phyloP scores from a whole-genome alignment of 2,113 vertebrate species.

The Oreochromis spilurus region DNA sequence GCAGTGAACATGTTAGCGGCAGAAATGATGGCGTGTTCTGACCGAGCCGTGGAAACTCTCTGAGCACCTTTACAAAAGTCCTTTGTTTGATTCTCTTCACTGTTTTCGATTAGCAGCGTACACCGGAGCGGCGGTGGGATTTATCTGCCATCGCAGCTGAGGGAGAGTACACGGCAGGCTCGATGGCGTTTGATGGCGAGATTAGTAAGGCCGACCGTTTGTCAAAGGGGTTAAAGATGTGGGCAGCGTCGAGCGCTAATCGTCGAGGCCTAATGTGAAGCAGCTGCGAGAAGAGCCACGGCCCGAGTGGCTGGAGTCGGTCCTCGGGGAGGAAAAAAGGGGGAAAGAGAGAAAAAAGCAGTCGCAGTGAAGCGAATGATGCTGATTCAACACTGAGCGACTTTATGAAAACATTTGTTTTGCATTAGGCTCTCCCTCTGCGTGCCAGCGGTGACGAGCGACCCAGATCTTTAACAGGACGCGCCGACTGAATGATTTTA shows the following conservation, averaged over 20 bases:
- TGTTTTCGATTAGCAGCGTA: slow-evolving; percentile 4
- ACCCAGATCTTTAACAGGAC: slow-evolving; percentile 36
- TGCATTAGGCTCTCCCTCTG: slow-evolving; percentile 39
- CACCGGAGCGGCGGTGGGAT: background rate
- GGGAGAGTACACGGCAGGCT: background rate
- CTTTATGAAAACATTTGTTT: slow-evolving; percentile 70
- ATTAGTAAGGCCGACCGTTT: slow-evolving; percentile 15
- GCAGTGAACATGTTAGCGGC: background rate
- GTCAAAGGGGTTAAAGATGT: slow-evolving; percentile 37
- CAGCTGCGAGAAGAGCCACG: slow-evolving; percentile 47
- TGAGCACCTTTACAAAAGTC: background rate
- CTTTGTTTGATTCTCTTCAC: background rate
- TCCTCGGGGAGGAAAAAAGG: background rate
- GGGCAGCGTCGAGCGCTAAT: slow-evolving; percentile 44
- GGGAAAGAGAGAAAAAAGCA: background rate
- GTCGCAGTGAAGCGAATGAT: slow-evolving; percentile 33
- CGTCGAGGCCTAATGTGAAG: slow-evolving; percentile 52
- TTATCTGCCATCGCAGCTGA: slow-evolving; percentile 1
- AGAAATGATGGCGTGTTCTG: background rate
- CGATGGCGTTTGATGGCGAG: slow-evolving; percentile 31
- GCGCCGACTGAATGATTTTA: slow-evolving; percentile 3
- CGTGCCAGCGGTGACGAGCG: slow-evolving; percentile 30
- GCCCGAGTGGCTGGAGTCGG: background rate
- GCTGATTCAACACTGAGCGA: slow-evolving; percentile 63
- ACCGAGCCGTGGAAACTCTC: background rate